Evolutionary conservation across 1,140 invertebrate species (phyloP), one percentile per base, ranked within the genome.

Genomic region (Drosophila ironensis): DNA sequence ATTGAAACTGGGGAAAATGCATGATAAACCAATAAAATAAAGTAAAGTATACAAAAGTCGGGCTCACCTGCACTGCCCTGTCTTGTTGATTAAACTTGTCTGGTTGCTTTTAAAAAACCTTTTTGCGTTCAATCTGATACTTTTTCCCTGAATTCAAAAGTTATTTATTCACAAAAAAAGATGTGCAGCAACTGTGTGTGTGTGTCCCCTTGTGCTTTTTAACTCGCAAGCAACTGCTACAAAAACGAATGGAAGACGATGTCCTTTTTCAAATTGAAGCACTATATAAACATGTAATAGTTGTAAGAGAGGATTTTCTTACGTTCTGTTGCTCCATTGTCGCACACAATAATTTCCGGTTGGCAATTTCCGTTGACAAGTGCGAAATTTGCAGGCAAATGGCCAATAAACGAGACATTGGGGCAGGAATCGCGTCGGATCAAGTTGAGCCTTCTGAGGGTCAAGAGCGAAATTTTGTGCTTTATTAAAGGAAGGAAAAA

Each of bases 291-390:
- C 19, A 24, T 19, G 4, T 8, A 2, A 41, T 22, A 44, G 50
- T 35, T 40, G 6, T 16, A 1, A 11, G n/a, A 19, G 7, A 17
- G 4, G 19, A 30, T 40, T 40, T 22, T 41, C 25, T 35, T 45
- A 33, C 25, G 57, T 70, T 66, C 37, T 38, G 7, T 12, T 52
- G 40, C 7, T 4, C 28, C 47, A 53, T 67, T 66, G 59, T 71
- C 59, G 52, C 66, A 71, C 52, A 48, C 66, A 76, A 70, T 70
- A 66, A 70, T 66, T 75, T 75, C 57, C 72, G 57, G 48, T 12
- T 40, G 35, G 38, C 72, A 77, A 57, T 72, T 72, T 77, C 38
- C 54, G 47, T 20, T 72, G 68, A 48, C 61, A 63, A 72, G 54
- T 77, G 50, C 50, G 22, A 77, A 61, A 76, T 77, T 40, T 68